Percentiles rank a stretch among this genome's conserved stretches.
These are phyloP conservation scores for Ophion obscuratus DNA, from an alignment of 2,888 invertebrate species.

Conservation along the genomic window DNA sequence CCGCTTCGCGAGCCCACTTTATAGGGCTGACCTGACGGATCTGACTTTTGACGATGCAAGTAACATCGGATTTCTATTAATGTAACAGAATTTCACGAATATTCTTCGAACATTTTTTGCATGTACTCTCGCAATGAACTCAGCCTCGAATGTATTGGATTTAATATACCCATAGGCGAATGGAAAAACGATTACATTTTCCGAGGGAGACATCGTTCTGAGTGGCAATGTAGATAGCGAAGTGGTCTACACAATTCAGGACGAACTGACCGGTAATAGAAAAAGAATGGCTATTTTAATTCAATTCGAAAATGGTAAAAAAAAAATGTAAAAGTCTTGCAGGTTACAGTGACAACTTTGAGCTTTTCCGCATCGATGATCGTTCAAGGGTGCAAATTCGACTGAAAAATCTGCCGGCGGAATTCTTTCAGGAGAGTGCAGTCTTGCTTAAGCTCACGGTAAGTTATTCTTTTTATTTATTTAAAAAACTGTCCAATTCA, in stretches of 20 bases:
- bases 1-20: slow-evolving; percentile 67
- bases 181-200: slow-evolving; percentile 55
- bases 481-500: not conserved
- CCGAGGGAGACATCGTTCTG: slow-evolving; percentile 58
- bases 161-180: slow-evolving; percentile 49
- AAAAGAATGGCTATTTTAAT: not conserved
- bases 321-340: not conserved
- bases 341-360: slow-evolving; percentile 49
- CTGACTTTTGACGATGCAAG: slow-evolving; percentile 63
- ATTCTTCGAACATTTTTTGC: not conserved
- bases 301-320: not conserved
- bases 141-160: not conserved
- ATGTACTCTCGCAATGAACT: not conserved
- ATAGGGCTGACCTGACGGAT: slow-evolving; percentile 66
- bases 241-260: slow-evolving; percentile 43
- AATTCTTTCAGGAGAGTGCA: slow-evolving; percentile 61
- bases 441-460: slow-evolving; percentile 62
- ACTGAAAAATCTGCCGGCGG: slow-evolving; percentile 54
- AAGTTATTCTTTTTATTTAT: slow-evolving; percentile 18
- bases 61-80: too few relatives aligned
- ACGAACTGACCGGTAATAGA: slow-evolving; percentile 46
- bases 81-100: too few relatives aligned
- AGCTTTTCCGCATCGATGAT: slow-evolving; percentile 23
- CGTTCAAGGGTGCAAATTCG: slow-evolving; percentile 41
- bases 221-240: slow-evolving; percentile 47